A percentile compares a stretch with the other conserved stretches of the same genome.
phyloP scores from a whole-genome alignment of 2,888 invertebrate genomes.

The Patella caerulea region DNA sequence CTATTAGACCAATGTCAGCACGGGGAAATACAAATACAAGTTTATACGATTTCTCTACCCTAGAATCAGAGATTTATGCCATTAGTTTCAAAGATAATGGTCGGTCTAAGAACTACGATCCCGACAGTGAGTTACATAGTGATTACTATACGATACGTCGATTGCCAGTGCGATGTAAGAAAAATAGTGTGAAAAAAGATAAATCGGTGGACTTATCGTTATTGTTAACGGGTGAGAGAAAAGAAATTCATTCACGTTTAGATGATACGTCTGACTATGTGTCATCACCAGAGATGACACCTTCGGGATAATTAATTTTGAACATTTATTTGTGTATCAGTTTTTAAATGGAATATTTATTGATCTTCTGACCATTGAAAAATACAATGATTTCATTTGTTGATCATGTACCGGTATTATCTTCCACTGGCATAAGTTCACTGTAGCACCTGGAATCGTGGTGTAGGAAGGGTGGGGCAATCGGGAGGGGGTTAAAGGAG shows the following conservation, averaged over 20 bases:
- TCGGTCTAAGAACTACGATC: constrained; percentile 28
- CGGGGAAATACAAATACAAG: not conserved
- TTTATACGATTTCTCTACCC: not conserved
- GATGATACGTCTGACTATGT: not conserved
- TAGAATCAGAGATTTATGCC: not conserved
- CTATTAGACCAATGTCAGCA: not conserved
- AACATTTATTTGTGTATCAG: too few relatives aligned
- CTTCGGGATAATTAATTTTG: too few relatives aligned
- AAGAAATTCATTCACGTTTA: not conserved
- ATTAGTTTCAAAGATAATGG: not conserved
- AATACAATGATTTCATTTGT: too few relatives aligned
- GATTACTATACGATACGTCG: constrained; percentile 48
- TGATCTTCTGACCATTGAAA: too few relatives aligned
- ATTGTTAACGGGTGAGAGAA: not conserved
- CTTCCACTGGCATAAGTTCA: too few relatives aligned
- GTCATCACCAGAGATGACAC: too few relatives aligned
- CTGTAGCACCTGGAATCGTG: too few relatives aligned
- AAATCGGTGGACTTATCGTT: not conserved
- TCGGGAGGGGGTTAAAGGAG: too few relatives aligned
- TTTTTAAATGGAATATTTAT: too few relatives aligned
- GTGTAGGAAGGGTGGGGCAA: too few relatives aligned
- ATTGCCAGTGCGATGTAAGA: not conserved
- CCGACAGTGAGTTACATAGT: constrained; percentile 41
- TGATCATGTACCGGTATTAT: too few relatives aligned
- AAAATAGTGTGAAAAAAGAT: not conserved